These are phyloP conservation scores for Proctacanthus coquilletti DNA, from an alignment of 1,140 invertebrate genomes.

Conservation along the genomic window DNA sequence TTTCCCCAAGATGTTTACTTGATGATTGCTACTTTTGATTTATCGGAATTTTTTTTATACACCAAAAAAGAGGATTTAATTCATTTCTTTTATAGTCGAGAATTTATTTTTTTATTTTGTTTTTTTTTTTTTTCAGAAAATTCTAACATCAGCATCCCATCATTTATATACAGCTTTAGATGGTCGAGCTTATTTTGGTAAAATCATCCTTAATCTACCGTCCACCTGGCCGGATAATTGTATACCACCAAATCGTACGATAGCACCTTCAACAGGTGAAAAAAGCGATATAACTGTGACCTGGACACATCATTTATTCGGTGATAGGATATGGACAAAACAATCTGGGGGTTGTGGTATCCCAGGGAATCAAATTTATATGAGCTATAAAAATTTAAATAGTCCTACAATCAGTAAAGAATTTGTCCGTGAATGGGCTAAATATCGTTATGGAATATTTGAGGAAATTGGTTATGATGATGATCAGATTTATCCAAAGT, in stretches of 20 bases:
- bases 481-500: conserved; percentile 41
- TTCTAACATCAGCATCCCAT: conserved; percentile 33
- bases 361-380: conserved; percentile 40
- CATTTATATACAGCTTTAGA: conserved; percentile 37
- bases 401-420: conserved; percentile 1
- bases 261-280: conserved; percentile 30
- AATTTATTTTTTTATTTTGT: too few relatives aligned
- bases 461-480: conserved; percentile 44
- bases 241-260: conserved; percentile 17
- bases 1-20: too few relatives aligned
- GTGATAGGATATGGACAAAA: conserved; percentile 37
- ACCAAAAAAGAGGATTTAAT: too few relatives aligned
- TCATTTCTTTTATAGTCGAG: too few relatives aligned
- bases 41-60: too few relatives aligned
- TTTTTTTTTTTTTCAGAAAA: conserved; percentile 30
- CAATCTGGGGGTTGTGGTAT: conserved; percentile 41
- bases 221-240: conserved; percentile 36
- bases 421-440: conserved; percentile 46
- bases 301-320: conserved; percentile 33
- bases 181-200: conserved; percentile 34
- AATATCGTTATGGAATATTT: conserved; percentile 53
- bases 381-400: conserved; percentile 27
- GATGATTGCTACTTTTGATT: too few relatives aligned
- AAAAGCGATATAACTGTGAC: conserved; percentile 35
- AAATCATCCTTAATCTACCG: conserved; percentile 37